Evolutionary conservation across 1,140 invertebrate species (phyloP), one percentile per base, ranked within the genome.

Genomic region (Brachionus rubens): DNA sequence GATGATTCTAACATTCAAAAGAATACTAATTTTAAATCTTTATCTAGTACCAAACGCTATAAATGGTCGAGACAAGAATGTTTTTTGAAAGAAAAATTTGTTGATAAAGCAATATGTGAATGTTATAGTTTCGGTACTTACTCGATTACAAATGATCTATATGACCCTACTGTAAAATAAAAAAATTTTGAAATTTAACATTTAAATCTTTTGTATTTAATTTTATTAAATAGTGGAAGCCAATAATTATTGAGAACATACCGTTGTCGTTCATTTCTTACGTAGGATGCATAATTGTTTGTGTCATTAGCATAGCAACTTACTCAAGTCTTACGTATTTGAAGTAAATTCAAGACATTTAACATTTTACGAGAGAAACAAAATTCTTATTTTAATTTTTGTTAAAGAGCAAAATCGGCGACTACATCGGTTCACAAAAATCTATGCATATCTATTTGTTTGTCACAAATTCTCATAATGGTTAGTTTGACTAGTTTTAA

Each of bases 211-310:
- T 14, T 26, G 24, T 12, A 14, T 14, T 54, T 54, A 10, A 1
- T 26, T 78, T 79, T 0, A 77, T n/a, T n/a, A n/a, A n/a, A n/a
- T n/a, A 85, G 83, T 85, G 83, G 83, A 80, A 82, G 76, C 82
- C 81, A 79, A 80, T 81, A 40, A 80, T 83, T 47, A 79, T 80
- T 33, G 77, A 79, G 26, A 80, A 80, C 10, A 78, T 80, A 46
- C 77, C 83, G n/a, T 82, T 85, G 81, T 81, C 81, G 47, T 79
- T 81, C 40, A 81, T 83, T 2, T 83, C 82, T 7, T 84, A 85
- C 56, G 79, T 83, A 68, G 83, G 83, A 24, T 84, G 82, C 77
- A 78, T 80, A 46, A 77, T 82, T 6, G 82, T 82, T 4, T 79
- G 80, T 24, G 59, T 80, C 0, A 78, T 84, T 48, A 83, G 82